These are phyloP conservation scores for Tympanuchus pallidicinctus DNA, from an alignment of 2,113 vertebrate genomes.

Conservation along the genomic window DNA sequence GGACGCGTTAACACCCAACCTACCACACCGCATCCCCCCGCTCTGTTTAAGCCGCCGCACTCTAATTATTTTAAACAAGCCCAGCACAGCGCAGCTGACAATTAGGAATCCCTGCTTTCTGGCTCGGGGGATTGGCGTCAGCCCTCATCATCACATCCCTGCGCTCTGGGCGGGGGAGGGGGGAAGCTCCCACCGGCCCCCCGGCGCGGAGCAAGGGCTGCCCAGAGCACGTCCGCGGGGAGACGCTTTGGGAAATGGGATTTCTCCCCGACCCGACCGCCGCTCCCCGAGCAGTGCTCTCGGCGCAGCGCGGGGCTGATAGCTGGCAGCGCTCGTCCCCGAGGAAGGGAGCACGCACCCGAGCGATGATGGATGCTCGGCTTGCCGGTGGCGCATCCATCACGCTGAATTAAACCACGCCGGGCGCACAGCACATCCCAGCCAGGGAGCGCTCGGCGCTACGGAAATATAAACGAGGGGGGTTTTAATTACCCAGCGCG, in stretches of 20 bases:
- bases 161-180: no score
- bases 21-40: background rate
- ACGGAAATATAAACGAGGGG: background rate
- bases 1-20: constrained; percentile 10
- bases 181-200: background rate
- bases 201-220: no score
- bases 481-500: background rate
- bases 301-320: background rate
- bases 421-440: constrained; percentile 11
- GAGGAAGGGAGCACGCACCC: background rate
- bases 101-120: constrained; percentile 79
- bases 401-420: constrained; percentile 33
- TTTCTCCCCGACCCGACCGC: background rate
- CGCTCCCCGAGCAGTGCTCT: background rate
- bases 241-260: background rate
- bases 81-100: constrained; percentile 79
- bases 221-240: accelerated
- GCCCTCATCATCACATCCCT: background rate
- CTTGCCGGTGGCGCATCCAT: constrained; percentile 7
- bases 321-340: background rate
- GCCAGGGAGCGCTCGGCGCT: constrained; percentile 6
- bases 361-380: constrained; percentile 18
- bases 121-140: constrained; percentile 76
- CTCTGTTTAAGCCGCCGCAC: constrained; percentile 64
- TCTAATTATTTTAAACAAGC: constrained; percentile 88